Evolutionary conservation across 2,113 vertebrate genomes (phyloP), one percentile per base, ranked within the genome.

Genomic region (Piaya cayana): DNA sequence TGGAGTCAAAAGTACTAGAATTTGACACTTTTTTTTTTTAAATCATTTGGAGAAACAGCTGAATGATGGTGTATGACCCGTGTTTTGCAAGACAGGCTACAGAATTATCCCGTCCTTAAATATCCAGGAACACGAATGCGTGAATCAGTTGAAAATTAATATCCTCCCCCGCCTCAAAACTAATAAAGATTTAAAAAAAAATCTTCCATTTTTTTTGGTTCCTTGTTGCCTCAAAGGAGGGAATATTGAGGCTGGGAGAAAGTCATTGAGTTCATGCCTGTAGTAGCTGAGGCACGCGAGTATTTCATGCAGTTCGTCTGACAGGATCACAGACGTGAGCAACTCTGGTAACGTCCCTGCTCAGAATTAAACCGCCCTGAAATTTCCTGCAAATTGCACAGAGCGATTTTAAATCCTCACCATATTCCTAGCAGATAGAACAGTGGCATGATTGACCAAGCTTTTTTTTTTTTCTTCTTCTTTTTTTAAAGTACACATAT

Each of bases 401-500:
- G 56, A 92, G 83, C 12, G 9, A 94, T 96, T 97, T 97, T 56
- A 97, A 97, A 97, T 96, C 94, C 96, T 96, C 95, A 96, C 91
- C 96, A 95, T 97, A 97, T 98, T 98, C 96, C 47, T 74, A 97
- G 92, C 97, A 97, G 97, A 98, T 97, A 98, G 97, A 96, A 97
- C 97, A 97, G 98, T 97, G 97, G 98, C 98, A 98, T 97, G 98
- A 97, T 98, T 98, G 98, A 98, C 98, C 98, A 98, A 98, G 97
- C 93, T 97, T 97, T 97, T 91, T 97, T 97, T 97, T 91, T 42
- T 23, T 36, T 2, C 36, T 72, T 56, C 82, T 90, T 95, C 85
- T 95, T 97, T 97, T 97, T 98, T 98, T 97, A 98, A 98, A 98
- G 98, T 97, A 98, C 98, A 98, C 98, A 98, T 98, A 98, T 98